Evolutionary conservation across 2,113 vertebrate species (phyloP).

Genomic region (Chrysochloris asiatica): DNA sequence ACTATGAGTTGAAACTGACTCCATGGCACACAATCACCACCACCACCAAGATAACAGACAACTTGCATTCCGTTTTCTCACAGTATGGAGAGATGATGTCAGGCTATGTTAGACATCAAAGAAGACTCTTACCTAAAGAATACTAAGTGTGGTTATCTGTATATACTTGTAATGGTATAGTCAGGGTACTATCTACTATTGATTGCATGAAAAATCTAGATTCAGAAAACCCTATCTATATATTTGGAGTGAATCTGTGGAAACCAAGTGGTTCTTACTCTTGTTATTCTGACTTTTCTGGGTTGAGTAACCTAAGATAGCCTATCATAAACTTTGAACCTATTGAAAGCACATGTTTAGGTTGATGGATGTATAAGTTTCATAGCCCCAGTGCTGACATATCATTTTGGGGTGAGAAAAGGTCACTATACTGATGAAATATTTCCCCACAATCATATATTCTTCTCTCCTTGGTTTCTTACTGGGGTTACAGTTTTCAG

Average conservation of each 20-base stretch:
- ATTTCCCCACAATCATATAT: neutral
- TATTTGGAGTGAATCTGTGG: neutral
- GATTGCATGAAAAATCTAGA: neutral
- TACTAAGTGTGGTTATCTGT: too few species aligned
- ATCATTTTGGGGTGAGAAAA: conserved; percentile 4
- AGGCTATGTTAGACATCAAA: neutral
- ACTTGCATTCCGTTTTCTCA: neutral
- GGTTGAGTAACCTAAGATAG: neutral
- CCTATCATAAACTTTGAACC: neutral
- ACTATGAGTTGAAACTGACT: too few species aligned
- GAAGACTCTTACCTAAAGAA: too few species aligned
- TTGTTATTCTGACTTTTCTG: neutral
- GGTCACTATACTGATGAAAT: neutral
- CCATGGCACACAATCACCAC: too few species aligned
- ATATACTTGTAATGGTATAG: too few species aligned
- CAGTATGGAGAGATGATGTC: neutral
- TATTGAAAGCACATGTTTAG: neutral
- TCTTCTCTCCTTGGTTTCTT: neutral
- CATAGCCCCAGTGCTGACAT: neutral
- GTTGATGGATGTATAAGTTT: neutral
- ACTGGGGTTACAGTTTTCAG: neutral
- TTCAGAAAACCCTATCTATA: neutral
- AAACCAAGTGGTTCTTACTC: neutral
- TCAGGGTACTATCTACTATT: too few species aligned
- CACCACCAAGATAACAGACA: too few species aligned